These are phyloP conservation scores for Maconellicoccus hirsutus DNA, from an alignment of 1,140 invertebrate species.

Conservation along the genomic window DNA sequence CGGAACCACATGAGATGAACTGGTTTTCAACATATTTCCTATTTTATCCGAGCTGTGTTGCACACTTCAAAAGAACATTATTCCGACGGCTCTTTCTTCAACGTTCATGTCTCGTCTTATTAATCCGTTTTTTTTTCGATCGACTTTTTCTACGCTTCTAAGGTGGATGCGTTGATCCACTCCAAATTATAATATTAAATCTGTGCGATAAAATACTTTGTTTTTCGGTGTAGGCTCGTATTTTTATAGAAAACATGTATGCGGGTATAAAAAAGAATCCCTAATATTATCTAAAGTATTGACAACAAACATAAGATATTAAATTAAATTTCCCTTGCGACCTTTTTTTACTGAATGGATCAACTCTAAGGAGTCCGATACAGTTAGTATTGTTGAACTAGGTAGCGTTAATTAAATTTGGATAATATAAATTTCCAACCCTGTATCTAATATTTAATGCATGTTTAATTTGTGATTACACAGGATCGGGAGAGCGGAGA, in stretches of 20 bases:
- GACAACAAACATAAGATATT: background rate
- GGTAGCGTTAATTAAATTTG: background rate
- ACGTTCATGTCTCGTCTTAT: background rate
- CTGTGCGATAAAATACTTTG: background rate
- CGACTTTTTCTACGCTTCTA: background rate
- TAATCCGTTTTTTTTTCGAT: background rate
- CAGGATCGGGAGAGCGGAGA: background rate
- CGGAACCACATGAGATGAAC: background rate
- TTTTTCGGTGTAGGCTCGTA: background rate
- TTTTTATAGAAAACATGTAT: background rate
- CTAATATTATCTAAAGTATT: background rate
- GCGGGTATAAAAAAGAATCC: background rate
- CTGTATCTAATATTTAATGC: background rate
- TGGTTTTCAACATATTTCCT: constrained; percentile 11
- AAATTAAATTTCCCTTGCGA: no score
- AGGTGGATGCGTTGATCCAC: background rate
- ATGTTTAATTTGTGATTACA: background rate
- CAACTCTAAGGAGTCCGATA: background rate
- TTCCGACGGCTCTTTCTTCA: background rate
- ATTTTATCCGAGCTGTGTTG: no score
- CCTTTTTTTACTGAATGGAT: background rate
- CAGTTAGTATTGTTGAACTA: background rate
- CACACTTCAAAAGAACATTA: background rate
- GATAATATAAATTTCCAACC: background rate
- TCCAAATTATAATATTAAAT: background rate